Evolutionary conservation across 2,113 vertebrate genomes (phyloP).

Genomic region (Corvus hawaiiensis): DNA sequence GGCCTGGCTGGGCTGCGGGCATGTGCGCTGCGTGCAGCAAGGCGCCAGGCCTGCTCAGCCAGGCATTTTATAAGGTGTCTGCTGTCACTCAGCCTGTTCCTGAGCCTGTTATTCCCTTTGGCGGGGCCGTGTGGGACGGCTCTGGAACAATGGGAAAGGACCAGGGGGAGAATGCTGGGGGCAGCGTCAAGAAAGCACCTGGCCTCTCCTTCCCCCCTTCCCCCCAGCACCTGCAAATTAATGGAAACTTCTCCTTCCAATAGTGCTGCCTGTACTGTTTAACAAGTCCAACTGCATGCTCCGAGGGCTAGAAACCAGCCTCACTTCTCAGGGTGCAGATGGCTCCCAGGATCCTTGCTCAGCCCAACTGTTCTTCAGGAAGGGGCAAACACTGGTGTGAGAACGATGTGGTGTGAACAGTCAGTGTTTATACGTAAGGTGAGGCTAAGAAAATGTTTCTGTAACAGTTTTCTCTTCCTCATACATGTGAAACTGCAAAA

Average conservation of each 20-base stretch:
- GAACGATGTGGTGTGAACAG: background rate
- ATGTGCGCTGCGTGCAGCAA: conserved; percentile 39
- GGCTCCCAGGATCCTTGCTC: background rate
- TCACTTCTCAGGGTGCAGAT: accelerated
- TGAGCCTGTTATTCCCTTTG: conserved; percentile 46
- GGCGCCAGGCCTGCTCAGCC: conserved; percentile 61
- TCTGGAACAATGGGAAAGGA: conserved; percentile 19
- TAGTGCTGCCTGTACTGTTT: conserved; percentile 25
- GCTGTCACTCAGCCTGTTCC: conserved; percentile 61
- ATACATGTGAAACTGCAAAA: background rate
- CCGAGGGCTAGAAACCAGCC: background rate
- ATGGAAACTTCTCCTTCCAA: conserved; percentile 48
- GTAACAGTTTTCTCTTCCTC: background rate
- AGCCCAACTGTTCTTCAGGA: background rate
- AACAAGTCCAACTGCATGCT: background rate
- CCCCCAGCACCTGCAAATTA: conserved; percentile 60
- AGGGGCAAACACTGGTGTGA: background rate
- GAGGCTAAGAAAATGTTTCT: background rate
- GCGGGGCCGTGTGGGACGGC: background rate
- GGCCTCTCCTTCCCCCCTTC: conserved; percentile 7
- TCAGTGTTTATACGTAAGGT: background rate
- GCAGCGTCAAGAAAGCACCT: conserved; percentile 57
- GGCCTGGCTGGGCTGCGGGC: conserved; percentile 32
- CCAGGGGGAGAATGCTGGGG: conserved; percentile 12
- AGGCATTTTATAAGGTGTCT: conserved; percentile 65